A percentile compares a stretch with the other conserved stretches of the same genome.
Conservation (phyloP, 2,113 vertebrate genomes). For the Esox niger region DNA sequence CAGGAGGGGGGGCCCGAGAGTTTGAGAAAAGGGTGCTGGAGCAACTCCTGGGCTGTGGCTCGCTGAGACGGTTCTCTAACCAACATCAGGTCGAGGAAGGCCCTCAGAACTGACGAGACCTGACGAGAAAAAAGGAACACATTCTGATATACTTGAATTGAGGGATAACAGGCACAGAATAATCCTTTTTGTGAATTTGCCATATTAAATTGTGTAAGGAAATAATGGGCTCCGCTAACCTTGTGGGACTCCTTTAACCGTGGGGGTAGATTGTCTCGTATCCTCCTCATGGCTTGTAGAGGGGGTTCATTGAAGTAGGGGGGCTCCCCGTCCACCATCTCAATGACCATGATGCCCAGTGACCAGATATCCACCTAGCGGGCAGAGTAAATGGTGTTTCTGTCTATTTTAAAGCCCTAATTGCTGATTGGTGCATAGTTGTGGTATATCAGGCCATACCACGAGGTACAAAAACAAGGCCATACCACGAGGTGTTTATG, state of each 20-base stretch:
- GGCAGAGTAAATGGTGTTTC: neutral
- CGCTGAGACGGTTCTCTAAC: conserved; percentile 94
- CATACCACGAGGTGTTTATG: too few species aligned
- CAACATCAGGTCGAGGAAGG: conserved; percentile 94
- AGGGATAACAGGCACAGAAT: neutral
- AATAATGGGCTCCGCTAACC: conserved; percentile 64
- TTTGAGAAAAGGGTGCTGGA: conserved; percentile 93
- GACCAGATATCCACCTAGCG: conserved; percentile 95
- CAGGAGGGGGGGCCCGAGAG: conserved; percentile 91
- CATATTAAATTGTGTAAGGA: neutral
- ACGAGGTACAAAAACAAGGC: too few species aligned
- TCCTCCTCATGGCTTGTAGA: conserved; percentile 97
- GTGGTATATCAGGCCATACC: too few species aligned
- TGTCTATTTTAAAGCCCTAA: neutral
- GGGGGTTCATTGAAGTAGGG: conserved; percentile 98
- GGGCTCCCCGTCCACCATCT: conserved; percentile 97
- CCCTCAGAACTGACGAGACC: conserved; percentile 88
- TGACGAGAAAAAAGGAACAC: conserved; percentile 46
- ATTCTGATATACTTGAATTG: neutral
- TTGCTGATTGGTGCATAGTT: too few species aligned
- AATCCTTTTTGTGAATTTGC: neutral
- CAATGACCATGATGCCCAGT: conserved; percentile 98
- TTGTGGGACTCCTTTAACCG: conserved; percentile 93
- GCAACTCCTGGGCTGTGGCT: conserved; percentile 89
- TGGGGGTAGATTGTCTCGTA: conserved; percentile 95